A percentile compares a stretch with the other conserved stretches of the same genome.
Conservation (phyloP, 1,140 invertebrate species). For the Pogonognathellus flavescens region DNA sequence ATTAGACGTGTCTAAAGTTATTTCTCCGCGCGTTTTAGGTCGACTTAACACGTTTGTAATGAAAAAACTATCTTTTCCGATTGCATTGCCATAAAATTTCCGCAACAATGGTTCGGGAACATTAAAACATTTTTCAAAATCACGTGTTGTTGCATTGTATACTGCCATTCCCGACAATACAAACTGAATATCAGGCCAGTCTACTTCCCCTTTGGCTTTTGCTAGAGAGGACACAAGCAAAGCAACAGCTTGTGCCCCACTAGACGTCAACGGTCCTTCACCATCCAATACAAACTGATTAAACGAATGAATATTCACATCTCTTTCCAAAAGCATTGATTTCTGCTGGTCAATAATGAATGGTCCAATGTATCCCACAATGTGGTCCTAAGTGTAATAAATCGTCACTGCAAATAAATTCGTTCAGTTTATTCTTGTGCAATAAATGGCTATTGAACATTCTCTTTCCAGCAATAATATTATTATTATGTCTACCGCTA, state of each 20-base stretch:
- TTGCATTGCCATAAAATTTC: constrained; percentile 42
- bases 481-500: too few species aligned
- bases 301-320: constrained; percentile 52
- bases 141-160: constrained; percentile 19
- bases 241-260: constrained; percentile 66
- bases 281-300: constrained; percentile 67
- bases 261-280: constrained; percentile 68
- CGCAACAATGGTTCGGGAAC: constrained; percentile 21
- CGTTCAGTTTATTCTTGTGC: too few species aligned
- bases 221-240: constrained; percentile 54
- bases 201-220: constrained; percentile 34
- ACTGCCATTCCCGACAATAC: constrained; percentile 51
- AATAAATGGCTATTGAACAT: too few species aligned
- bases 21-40: constrained; percentile 71
- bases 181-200: constrained; percentile 60
- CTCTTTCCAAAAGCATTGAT: constrained; percentile 58
- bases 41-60: constrained; percentile 64
- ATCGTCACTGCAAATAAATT: too few species aligned
- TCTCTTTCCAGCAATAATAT: too few species aligned
- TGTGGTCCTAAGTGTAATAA: constrained; percentile 73
- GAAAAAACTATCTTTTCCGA: constrained; percentile 57
- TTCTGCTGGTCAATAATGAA: constrained; percentile 69
- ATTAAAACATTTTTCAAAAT: constrained; percentile 60
- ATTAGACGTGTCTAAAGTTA: constrained; percentile 74
- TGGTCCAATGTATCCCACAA: constrained; percentile 69